Conservation (phyloP, 2,888 invertebrate species). For the Torymus aiolomorphi region DNA sequence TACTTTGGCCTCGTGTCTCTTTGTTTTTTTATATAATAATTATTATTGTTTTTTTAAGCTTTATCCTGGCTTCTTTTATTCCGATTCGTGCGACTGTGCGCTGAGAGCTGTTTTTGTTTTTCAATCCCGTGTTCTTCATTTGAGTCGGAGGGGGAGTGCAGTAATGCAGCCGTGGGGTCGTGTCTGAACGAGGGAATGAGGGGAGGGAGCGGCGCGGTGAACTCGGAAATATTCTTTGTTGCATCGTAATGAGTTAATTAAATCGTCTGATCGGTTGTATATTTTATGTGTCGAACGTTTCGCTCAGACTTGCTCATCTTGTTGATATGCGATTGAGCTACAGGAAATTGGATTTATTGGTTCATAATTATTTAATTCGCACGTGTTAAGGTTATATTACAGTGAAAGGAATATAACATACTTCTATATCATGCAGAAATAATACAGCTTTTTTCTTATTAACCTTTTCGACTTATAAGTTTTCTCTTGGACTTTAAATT, state of each 20-base stretch:
- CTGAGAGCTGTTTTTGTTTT: no score
- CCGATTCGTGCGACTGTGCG: no score
- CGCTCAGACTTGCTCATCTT: not conserved
- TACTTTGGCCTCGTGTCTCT: slow-evolving; percentile 22
- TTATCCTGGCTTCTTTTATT: no score
- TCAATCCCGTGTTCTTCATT: no score
- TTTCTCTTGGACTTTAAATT: no score
- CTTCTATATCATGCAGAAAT: no score
- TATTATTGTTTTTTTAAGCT: slow-evolving; percentile 1
- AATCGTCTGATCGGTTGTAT: not conserved
- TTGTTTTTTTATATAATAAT: not conserved
- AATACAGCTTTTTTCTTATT: no score
- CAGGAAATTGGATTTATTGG: no score
- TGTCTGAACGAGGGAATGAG: no score
- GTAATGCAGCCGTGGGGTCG: slow-evolving; percentile 8
- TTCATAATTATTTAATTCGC: no score
- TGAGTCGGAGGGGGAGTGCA: not conserved
- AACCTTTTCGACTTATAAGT: no score
- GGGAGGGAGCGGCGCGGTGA: not conserved
- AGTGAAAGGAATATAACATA: no score
- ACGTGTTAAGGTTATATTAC: not conserved
- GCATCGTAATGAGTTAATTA: slow-evolving; percentile 37
- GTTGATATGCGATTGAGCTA: not conserved
- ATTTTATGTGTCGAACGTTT: not conserved
- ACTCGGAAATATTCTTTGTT: slow-evolving; percentile 29